Conservation (phyloP, 2,797 vertebrate genomes). For the Microtus agrestis region DNA sequence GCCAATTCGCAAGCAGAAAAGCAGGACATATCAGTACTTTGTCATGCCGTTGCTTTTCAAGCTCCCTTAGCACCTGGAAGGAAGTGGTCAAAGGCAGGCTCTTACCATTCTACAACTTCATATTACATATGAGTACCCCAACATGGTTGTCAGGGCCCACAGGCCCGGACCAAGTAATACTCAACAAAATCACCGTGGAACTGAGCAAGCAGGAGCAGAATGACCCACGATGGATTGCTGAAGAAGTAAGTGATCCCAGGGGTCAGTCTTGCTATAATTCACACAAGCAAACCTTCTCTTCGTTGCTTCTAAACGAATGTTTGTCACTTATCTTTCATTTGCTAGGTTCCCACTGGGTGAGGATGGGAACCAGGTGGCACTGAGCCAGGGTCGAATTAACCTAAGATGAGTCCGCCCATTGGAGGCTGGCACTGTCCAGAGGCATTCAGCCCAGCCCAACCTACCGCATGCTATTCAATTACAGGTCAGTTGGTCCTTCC, state of each 20-base stretch:
- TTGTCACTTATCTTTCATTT: not conserved
- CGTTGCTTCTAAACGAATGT: not conserved
- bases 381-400: not conserved
- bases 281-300: not conserved
- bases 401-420: not conserved
- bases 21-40: not conserved
- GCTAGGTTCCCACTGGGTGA: not conserved
- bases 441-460: not conserved
- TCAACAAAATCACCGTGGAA: not conserved
- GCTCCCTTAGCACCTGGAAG: not conserved
- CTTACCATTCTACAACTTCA: too few relatives aligned
- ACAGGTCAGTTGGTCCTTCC: not conserved
- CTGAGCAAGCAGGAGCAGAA: not conserved
- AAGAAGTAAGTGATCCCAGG: not conserved
- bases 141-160: accelerated
- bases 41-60: not conserved
- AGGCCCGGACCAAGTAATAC: not conserved
- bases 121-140: accelerated
- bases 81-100: not conserved
- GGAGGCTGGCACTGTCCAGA: not conserved
- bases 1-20: not conserved
- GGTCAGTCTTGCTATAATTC: not conserved
- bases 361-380: not conserved
- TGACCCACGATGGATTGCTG: not conserved
- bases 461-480: not conserved